phyloP scores from a whole-genome alignment of 2,113 vertebrate genomes.

The Plectropomus leopardus region DNA sequence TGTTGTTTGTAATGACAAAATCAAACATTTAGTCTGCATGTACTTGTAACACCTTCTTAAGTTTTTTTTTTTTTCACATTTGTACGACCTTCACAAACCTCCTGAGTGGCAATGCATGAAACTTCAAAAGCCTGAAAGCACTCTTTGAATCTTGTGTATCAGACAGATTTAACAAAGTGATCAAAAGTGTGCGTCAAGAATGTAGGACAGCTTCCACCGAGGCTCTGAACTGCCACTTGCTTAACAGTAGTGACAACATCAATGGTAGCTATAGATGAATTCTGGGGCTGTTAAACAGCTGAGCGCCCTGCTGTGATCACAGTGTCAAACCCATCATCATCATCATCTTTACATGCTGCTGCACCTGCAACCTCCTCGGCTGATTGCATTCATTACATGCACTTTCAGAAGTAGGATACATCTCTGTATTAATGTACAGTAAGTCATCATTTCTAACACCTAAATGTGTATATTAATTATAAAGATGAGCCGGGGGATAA shows the following conservation, averaged over 20 bases:
- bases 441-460: no score
- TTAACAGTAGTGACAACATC: conserved; percentile 5
- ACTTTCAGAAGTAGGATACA: no score
- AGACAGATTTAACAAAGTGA: conserved; percentile 10
- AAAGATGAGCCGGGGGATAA: neutral
- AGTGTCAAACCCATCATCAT: neutral
- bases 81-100: neutral
- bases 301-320: conserved; percentile 12
- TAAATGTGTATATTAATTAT: neutral
- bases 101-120: conserved; percentile 18
- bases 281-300: conserved; percentile 15
- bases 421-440: no score
- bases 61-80: neutral
- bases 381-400: neutral
- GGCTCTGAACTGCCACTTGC: neutral
- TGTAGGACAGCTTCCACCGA: conserved; percentile 17
- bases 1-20: neutral
- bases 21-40: neutral
- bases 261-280: conserved; percentile 8
- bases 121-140: conserved; percentile 24
- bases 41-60: neutral
- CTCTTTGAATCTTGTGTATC: conserved; percentile 39
- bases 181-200: conserved; percentile 23
- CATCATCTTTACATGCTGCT: neutral
- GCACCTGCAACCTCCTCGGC: neutral